Evolutionary conservation across 2,113 vertebrate species (phyloP).

Genomic region (Podarcis cretensis): DNA sequence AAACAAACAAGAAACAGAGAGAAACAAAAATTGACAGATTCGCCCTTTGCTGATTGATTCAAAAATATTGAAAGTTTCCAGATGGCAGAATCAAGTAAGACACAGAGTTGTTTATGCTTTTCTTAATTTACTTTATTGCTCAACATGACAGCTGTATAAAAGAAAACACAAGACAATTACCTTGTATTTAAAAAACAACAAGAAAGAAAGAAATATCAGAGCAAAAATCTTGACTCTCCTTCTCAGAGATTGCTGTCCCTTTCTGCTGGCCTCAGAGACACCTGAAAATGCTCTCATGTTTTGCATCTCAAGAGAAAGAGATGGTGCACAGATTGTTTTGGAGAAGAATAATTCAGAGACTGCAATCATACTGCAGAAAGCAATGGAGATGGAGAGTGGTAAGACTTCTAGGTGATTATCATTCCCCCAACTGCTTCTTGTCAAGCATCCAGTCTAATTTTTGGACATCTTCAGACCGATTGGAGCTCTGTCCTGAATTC

Average conservation of each 20-base stretch:
- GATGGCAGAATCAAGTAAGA: no score
- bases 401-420: slow-evolving; percentile 20
- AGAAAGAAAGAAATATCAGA: accelerated
- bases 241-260: accelerated
- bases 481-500: slow-evolving; percentile 34
- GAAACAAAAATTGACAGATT: no score
- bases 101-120: no score
- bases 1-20: no score
- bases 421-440: slow-evolving; percentile 47
- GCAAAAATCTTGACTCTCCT: not conserved
- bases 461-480: slow-evolving; percentile 58
- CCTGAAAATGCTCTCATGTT: not conserved
- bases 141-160: no score
- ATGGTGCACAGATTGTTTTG: not conserved
- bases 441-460: slow-evolving; percentile 64
- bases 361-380: not conserved
- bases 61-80: no score
- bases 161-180: no score
- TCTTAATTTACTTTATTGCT: no score
- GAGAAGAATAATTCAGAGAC: not conserved
- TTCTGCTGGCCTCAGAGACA: not conserved
- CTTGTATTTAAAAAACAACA: no score
- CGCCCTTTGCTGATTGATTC: no score
- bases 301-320: not conserved
- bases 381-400: not conserved